Evolutionary conservation across 1,140 invertebrate species (phyloP).

Genomic region (Neomicropteryx cornuta): DNA sequence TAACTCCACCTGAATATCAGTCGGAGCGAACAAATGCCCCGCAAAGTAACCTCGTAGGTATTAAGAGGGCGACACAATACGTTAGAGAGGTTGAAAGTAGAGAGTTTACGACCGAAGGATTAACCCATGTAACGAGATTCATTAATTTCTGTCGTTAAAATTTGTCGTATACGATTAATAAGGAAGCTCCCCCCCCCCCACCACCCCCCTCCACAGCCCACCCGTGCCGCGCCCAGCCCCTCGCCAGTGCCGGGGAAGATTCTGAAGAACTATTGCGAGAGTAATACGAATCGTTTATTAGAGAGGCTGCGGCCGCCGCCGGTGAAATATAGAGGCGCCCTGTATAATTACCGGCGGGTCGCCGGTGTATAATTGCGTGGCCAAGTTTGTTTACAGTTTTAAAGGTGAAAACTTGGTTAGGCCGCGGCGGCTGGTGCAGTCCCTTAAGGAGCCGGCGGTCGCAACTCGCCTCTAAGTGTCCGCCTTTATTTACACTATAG

Average conservation of each 20-base stretch:
- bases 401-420: too few species aligned
- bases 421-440: constrained; percentile 11
- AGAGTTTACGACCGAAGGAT: constrained; percentile 41
- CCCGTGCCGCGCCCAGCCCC: not conserved
- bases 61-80: constrained; percentile 14
- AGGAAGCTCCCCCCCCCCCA: constrained; percentile 25
- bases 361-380: constrained; percentile 2
- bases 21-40: too few species aligned
- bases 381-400: too few species aligned
- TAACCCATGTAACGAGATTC: constrained; percentile 45
- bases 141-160: constrained; percentile 47
- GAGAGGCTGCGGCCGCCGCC: too few species aligned
- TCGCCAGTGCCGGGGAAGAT: constrained; percentile 9
- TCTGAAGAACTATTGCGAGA: constrained; percentile 14
- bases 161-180: constrained; percentile 46
- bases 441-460: constrained; percentile 28
- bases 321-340: not conserved
- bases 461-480: constrained; percentile 26
- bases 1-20: too few species aligned
- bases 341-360: constrained; percentile 14
- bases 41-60: too few species aligned
- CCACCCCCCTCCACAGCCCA: not conserved
- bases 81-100: constrained; percentile 19
- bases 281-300: too few species aligned
- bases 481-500: constrained; percentile 45